Percentiles rank a stretch among this genome's conserved stretches.
Conservation (phyloP, 2,113 vertebrate genomes). For the Triplophysa rosa region DNA sequence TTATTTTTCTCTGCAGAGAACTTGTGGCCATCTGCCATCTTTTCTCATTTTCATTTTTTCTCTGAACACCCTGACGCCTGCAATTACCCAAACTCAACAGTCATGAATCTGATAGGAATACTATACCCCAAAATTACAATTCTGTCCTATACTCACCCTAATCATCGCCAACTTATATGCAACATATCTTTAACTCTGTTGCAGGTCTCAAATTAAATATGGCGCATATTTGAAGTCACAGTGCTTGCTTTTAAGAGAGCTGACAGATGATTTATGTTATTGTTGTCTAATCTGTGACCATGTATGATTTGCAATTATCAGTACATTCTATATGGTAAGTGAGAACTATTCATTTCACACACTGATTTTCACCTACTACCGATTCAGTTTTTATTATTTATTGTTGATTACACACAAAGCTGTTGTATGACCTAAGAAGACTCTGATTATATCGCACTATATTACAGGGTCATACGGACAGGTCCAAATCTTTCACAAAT, state of each 20-base stretch:
- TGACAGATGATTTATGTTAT: background rate
- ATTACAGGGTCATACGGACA: background rate
- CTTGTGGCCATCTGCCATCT: constrained; percentile 7
- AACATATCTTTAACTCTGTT: background rate
- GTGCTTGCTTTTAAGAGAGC: background rate
- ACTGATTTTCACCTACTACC: too few species aligned
- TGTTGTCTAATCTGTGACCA: too few species aligned
- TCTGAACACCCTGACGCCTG: background rate
- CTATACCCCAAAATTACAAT: too few species aligned
- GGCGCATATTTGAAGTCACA: background rate
- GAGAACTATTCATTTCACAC: too few species aligned
- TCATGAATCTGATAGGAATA: background rate
- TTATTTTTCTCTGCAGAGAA: constrained; percentile 25
- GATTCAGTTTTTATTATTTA: too few species aligned
- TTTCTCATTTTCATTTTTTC: background rate
- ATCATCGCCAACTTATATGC: background rate
- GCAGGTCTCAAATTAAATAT: background rate
- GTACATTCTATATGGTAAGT: too few species aligned
- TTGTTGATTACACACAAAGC: too few species aligned
- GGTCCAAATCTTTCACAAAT: background rate
- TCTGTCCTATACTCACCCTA: too few species aligned
- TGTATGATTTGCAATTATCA: too few species aligned
- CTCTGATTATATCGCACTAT: too few species aligned
- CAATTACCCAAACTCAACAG: background rate
- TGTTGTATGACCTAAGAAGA: too few species aligned